These are phyloP conservation scores for Gerris lacustris DNA, from an alignment of 2,888 invertebrate species.

Conservation along the genomic window DNA sequence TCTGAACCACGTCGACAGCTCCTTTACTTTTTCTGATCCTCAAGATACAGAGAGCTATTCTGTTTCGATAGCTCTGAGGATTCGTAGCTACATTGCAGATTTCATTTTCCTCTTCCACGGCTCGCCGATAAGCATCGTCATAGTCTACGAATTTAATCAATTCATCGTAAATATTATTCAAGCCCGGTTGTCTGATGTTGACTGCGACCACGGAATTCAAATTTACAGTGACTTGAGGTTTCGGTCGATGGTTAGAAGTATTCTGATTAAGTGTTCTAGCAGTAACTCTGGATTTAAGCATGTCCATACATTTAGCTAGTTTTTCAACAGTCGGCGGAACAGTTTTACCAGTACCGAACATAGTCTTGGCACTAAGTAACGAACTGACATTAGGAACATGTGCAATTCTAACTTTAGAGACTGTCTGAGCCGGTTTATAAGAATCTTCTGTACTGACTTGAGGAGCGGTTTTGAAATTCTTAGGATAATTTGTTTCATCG, in stretches of 20 bases:
- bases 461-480: background rate
- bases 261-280: background rate
- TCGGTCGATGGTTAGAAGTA: background rate
- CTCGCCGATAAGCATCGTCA: constrained; percentile 14
- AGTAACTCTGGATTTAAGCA: background rate
- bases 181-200: constrained; percentile 12
- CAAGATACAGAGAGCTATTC: constrained; percentile 17
- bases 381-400: constrained; percentile 23
- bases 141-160: constrained; percentile 9
- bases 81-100: constrained; percentile 19
- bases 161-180: constrained; percentile 19
- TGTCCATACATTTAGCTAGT: no score
- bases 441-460: background rate
- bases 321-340: background rate
- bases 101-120: constrained; percentile 19
- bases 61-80: constrained; percentile 19
- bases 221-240: constrained; percentile 5
- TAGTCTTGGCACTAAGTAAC: constrained; percentile 21
- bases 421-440: background rate
- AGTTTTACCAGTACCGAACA: constrained; percentile 16
- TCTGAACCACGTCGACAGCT: constrained; percentile 4
- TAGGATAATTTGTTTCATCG: background rate
- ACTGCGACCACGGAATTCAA: constrained; percentile 9
- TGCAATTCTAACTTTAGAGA: constrained; percentile 20
- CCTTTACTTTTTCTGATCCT: constrained; percentile 21